Conservation (phyloP, 2,888 invertebrate species). For the Hydriomena furcata region DNA sequence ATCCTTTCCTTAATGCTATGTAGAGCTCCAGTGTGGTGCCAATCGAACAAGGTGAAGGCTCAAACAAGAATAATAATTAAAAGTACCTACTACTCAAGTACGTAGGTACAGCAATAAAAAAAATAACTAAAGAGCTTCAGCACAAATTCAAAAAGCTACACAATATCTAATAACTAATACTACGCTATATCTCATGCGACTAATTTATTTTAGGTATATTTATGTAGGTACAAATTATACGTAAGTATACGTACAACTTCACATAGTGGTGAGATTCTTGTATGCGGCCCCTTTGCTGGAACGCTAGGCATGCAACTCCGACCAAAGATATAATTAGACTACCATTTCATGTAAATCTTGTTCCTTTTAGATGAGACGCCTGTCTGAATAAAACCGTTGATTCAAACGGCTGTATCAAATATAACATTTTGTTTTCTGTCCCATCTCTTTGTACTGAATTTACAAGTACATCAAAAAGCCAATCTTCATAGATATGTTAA, state of each 20-base stretch:
- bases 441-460: constrained; percentile 20
- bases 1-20: no score
- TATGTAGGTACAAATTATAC: constrained; percentile 5
- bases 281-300: constrained; percentile 44
- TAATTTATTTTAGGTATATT: constrained; percentile 6
- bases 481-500: no score
- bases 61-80: no score
- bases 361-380: constrained; percentile 46
- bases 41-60: no score
- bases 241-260: constrained; percentile 9
- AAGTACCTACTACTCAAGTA: no score
- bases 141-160: no score
- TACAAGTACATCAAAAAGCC: no score
- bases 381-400: constrained; percentile 36
- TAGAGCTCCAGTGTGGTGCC: no score
- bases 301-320: constrained; percentile 65
- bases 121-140: no score
- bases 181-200: constrained; percentile 5
- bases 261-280: constrained; percentile 33
- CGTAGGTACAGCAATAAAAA: no score
- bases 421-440: constrained; percentile 18
- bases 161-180: no score
- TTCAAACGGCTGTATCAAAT: constrained; percentile 32
- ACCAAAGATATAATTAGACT: constrained; percentile 69
- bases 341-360: constrained; percentile 56